Base-by-base conservation (phyloP, 2,888 invertebrate genomes). In the Dryadula phaetusa region DNA sequence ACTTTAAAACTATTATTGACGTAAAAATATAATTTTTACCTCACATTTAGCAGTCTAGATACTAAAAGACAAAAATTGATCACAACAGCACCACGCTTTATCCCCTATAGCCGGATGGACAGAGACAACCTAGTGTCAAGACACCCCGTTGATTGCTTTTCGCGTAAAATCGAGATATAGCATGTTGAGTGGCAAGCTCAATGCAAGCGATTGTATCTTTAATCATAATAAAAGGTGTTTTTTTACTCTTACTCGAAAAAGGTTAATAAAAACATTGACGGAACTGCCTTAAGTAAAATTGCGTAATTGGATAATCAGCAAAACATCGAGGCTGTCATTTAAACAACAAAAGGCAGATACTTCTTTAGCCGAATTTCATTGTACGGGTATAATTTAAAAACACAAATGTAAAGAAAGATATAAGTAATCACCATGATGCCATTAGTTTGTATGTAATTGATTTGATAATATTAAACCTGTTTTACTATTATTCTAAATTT, bases 271-370 rank as follows among this genome's bases (percentile, higher is more conserved):
- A 20, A 14, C 28, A 28, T 42, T 28, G 53, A 53, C 42, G 64
- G 56, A 64, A 64, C 46, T 53, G 40, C 42, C 18, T 60, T 62
- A 49, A 49, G 49, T 47, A 25, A 56, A 62, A 56, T 56, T 47
- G 25, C 47, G 34, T 61, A 37, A 64, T 56, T 64, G 16, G 34
- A 56, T 46, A 54, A 44, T 47, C 46, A 47, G 37, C 1, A 37
- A 58, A 40, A 47, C 47, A 56, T 25, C 56, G 37, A 64, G 56
- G 56, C n/a, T 37, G 18, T 37, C 14, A 32, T 42, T 16, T 32
- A 25, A 22, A 28, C 32, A 37, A 56, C 46, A 56, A 56, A 56
- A 46, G 18, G 34, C 16, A 49, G 25, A 25, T 12, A 12, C 44
- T 64, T 40, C 64, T 64, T 64, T 14, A 47, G 18, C 25, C 47